phyloP scores from a whole-genome alignment of 2,797 vertebrate genomes.

The Pteropus rufus region DNA sequence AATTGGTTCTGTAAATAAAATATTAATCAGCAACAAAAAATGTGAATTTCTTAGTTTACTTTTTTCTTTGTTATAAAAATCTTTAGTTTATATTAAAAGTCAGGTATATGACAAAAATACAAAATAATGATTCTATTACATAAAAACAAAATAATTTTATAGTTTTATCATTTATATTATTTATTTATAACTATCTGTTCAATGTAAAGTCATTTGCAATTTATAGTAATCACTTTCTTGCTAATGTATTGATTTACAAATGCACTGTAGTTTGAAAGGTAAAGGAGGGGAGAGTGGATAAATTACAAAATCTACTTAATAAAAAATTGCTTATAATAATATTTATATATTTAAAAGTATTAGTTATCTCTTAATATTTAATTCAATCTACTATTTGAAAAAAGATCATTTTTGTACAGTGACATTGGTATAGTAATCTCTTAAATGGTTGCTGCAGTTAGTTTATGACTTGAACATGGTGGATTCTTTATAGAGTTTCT shows the following conservation, averaged over 20 bases:
- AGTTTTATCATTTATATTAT: background rate
- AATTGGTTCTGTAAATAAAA: background rate
- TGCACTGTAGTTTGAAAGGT: background rate
- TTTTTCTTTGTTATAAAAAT: constrained; percentile 43
- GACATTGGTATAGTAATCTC: background rate
- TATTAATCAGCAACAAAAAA: constrained; percentile 47
- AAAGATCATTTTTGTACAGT: background rate
- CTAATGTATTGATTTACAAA: background rate
- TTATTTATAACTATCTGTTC: background rate
- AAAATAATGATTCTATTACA: background rate
- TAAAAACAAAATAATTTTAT: background rate
- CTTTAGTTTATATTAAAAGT: background rate
- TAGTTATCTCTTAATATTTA: background rate
- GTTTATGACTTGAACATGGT: background rate
- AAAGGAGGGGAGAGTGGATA: fast-evolving
- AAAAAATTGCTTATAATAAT: background rate
- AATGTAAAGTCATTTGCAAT: background rate
- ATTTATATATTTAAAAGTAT: background rate
- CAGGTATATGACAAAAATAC: background rate
- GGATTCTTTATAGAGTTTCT: background rate
- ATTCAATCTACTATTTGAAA: background rate
- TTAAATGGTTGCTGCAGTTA: background rate
- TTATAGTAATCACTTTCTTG: background rate
- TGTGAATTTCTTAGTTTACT: constrained; percentile 50
- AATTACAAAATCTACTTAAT: background rate